Evolutionary conservation across 2,797 vertebrate genomes (phyloP).

Genomic region (Lagodon rhomboides): DNA sequence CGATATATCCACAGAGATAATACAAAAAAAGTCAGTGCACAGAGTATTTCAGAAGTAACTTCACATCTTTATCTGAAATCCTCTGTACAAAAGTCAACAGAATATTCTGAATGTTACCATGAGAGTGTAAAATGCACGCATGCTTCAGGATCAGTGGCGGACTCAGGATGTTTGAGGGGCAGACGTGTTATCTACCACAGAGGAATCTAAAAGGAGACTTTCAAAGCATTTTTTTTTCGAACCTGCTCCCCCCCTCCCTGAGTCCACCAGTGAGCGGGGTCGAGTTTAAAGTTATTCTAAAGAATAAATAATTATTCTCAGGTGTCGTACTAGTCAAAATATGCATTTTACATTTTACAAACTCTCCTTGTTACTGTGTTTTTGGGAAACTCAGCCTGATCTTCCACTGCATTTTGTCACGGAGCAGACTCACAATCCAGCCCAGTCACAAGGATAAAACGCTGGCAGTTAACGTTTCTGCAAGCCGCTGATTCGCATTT

Average conservation of each 20-base stretch:
- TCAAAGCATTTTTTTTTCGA: too few relatives aligned
- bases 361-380: constrained; percentile 10
- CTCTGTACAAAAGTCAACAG: constrained; percentile 2
- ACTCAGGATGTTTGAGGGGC: too few relatives aligned
- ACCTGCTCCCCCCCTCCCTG: too few relatives aligned
- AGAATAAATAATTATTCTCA: constrained; percentile 2
- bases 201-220: too few relatives aligned
- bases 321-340: background rate
- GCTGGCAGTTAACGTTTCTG: too few relatives aligned
- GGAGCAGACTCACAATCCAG: constrained; percentile 29
- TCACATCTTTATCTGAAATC: constrained; percentile 16
- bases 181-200: too few relatives aligned
- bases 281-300: constrained; percentile 1
- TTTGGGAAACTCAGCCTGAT: constrained; percentile 16
- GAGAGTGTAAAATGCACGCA: constrained; percentile 22
- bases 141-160: background rate
- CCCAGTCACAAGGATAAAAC: too few relatives aligned
- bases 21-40: background rate
- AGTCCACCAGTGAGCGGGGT: background rate
- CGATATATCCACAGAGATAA: background rate
- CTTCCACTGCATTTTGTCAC: constrained; percentile 18
- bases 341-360: background rate
- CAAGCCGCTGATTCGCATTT: too few relatives aligned
- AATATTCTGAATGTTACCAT: constrained; percentile 10
- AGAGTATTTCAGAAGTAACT: constrained; percentile 19